Percentiles rank a stretch among this genome's conserved stretches.
Evolutionary conservation across 2,797 vertebrate genomes (phyloP).

Genomic region (Anabacerthia variegaticeps): DNA sequence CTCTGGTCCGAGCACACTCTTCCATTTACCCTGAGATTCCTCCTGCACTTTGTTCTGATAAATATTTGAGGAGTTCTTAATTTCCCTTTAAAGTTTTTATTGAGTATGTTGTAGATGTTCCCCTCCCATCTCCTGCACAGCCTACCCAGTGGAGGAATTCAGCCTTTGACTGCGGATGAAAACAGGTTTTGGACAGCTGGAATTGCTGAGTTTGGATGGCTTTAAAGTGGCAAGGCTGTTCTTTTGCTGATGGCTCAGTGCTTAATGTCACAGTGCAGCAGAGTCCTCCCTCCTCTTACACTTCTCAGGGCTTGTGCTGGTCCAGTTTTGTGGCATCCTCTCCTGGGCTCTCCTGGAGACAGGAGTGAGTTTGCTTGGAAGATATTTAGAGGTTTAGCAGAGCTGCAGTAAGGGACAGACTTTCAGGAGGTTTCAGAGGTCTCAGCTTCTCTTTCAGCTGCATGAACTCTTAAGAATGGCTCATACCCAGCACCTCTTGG

Average conservation of each 20-base stretch:
- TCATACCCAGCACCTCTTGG: background rate
- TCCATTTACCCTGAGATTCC: background rate
- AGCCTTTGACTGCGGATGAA: background rate
- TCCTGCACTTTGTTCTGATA: background rate
- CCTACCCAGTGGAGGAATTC: background rate
- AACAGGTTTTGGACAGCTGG: background rate
- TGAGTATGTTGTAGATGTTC: background rate
- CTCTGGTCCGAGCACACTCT: background rate
- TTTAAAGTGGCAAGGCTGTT: background rate
- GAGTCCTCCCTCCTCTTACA: background rate
- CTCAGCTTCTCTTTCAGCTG: background rate
- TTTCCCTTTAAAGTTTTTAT: constrained; percentile 3
- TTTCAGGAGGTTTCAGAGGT: background rate
- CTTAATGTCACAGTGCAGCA: background rate
- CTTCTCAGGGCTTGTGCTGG: background rate
- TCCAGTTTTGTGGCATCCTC: background rate
- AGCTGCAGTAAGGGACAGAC: background rate
- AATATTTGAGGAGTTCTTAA: background rate
- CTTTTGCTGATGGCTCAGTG: background rate
- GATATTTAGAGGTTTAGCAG: background rate
- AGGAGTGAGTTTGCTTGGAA: background rate
- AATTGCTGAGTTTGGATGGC: background rate
- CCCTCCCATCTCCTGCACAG: background rate
- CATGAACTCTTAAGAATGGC: background rate
- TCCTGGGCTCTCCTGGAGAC: background rate